phyloP scores from a whole-genome alignment of 2,888 invertebrate genomes.

The Leuctra nigra region DNA sequence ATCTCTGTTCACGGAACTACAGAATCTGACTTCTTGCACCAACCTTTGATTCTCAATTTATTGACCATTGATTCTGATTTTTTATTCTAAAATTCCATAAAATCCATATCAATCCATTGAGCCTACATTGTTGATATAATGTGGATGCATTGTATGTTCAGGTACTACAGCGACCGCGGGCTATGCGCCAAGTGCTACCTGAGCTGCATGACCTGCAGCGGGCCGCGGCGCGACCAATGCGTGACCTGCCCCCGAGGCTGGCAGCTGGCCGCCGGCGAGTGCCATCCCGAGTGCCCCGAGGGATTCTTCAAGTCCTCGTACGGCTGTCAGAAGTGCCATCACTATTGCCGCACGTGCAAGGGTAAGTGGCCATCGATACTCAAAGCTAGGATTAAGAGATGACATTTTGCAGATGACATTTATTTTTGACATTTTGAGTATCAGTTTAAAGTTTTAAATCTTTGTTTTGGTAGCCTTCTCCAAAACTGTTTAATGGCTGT shows the following conservation, averaged over 20 bases:
- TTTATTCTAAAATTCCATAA: no score
- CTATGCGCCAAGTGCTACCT: conserved; percentile 76
- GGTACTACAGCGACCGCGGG: conserved; percentile 81
- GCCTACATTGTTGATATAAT: no score
- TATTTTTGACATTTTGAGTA: no score
- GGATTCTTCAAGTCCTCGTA: conserved; percentile 76
- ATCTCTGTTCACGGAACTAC: no score
- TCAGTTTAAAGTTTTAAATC: no score
- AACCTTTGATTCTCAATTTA: no score
- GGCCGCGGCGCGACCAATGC: conserved; percentile 77
- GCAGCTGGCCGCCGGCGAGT: conserved; percentile 77
- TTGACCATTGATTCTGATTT: no score
- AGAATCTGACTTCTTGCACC: no score
- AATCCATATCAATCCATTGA: no score
- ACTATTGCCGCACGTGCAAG: conserved; percentile 79
- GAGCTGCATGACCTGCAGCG: conserved; percentile 78
- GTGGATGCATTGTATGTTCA: no score
- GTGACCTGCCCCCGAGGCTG: conserved; percentile 74
- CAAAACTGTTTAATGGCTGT: no score
- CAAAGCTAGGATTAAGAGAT: background rate
- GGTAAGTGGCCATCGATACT: conserved; percentile 44
- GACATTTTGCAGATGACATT: background rate
- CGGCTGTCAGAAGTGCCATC: conserved; percentile 83
- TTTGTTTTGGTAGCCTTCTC: no score
- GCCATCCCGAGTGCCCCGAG: conserved; percentile 78